A percentile compares a stretch with the other conserved stretches of the same genome.
phyloP scores from a whole-genome alignment of 2,113 vertebrate genomes.

The Anolis carolinensis region DNA sequence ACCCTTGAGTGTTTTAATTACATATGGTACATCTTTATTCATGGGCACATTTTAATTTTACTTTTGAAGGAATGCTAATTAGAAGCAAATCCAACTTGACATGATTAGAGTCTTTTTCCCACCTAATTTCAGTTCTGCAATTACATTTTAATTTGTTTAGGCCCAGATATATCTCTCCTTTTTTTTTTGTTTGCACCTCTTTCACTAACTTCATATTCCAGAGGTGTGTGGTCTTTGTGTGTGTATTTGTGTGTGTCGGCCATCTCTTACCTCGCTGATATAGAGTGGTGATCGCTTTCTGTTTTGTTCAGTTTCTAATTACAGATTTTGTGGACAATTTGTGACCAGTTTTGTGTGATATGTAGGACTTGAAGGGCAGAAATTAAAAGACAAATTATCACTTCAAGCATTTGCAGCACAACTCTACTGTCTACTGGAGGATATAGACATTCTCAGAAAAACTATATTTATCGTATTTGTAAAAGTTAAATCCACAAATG shows the following conservation, averaged over 20 bases:
- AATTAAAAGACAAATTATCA: no score
- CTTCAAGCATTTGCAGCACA: no score
- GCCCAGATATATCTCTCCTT: not conserved
- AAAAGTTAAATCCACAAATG: no score
- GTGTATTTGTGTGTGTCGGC: not conserved
- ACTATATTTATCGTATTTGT: no score
- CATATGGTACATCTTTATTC: slow-evolving; percentile 35
- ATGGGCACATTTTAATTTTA: slow-evolving; percentile 39
- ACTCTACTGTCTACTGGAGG: no score
- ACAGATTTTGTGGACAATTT: no score
- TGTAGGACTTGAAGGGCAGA: no score
- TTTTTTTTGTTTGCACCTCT: not conserved
- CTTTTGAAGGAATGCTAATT: slow-evolving; percentile 37
- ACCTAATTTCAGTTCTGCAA: slow-evolving; percentile 22
- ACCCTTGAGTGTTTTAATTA: slow-evolving; percentile 13
- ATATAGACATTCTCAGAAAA: no score
- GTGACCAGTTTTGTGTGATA: no score
- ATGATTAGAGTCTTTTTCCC: slow-evolving; percentile 15
- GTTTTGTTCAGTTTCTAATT: no score
- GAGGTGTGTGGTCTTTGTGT: not conserved
- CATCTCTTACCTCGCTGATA: no score
- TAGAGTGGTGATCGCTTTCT: no score
- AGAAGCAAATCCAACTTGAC: slow-evolving; percentile 25
- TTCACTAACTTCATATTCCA: not conserved
- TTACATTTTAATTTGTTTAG: slow-evolving; percentile 40